Evolutionary conservation across 2,797 vertebrate genomes (phyloP), one percentile per base, ranked within the genome.

Genomic region (Enoplosus armatus): DNA sequence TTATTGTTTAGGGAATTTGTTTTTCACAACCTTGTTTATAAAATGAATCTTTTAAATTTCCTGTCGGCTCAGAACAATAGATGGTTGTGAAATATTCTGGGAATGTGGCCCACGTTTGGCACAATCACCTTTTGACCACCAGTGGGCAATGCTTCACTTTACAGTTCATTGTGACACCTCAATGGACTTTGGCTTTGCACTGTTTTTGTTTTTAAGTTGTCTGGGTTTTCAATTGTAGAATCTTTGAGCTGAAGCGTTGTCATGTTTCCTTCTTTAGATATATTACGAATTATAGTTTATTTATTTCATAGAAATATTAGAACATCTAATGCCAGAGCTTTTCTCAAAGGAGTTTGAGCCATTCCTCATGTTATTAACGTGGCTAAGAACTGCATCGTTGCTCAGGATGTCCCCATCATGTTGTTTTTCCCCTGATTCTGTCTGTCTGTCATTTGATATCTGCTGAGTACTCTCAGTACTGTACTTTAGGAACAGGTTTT

Each of bases 31-130:
- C 37, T 68, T 37, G 51, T 83, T 67, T 64, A 5, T 62, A 16
- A 75, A 70, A 55, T 37, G 1, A 59, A 45, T 67, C 72, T 64
- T 50, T 31, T 59, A 56, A 41, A 69, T 80, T 47, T 82, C 67
- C 15, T 63, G 20, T 64, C 41, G 20, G n/a, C 39, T 75, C 56
- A 33, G 63, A 85, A 85, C 82, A 89, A 81, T 77, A 54, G 63
- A 26, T 24, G 8, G 31, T 62, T 69, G 0, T 48, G 62, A 75
- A 56, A 63, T 45, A 31, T 69, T 65, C 72, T 27, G 37, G 51
- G 50, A 84, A 82, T 74, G 50, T 69, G 37, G 27, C 24, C n/a
- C 33, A 27, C n/a, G 33, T 26, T 74, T 67, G 7, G 47, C 58
- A 67, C 33, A 33, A 59, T 72, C 75, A 47, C 31, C 11, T 72